Percentiles rank a stretch among this genome's conserved stretches.
Evolutionary conservation across 2,797 vertebrate genomes (phyloP).

Genomic region (Hoplostethus mediterraneus): DNA sequence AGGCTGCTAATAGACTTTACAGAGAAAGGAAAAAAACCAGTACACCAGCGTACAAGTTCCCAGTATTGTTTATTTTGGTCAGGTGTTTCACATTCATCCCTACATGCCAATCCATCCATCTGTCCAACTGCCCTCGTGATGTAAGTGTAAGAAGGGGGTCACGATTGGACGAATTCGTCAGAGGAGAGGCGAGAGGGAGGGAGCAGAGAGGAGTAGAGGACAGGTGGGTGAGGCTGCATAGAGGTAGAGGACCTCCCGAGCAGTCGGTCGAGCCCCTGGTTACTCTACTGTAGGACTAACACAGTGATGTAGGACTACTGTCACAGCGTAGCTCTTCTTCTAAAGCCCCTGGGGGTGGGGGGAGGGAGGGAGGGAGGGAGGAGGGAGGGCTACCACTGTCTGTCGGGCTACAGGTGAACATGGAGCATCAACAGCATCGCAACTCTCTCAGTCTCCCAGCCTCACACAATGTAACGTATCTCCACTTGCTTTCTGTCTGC

Average conservation of each 20-base stretch:
- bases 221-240: not conserved
- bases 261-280: slow-evolving; percentile 30
- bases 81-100: slow-evolving; percentile 7
- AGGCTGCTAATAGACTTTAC: slow-evolving; percentile 81
- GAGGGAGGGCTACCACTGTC: slow-evolving; percentile 29
- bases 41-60: too few relatives aligned
- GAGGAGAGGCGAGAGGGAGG: slow-evolving; percentile 21
- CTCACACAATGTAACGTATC: slow-evolving; percentile 69
- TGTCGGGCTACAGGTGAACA: slow-evolving; percentile 53
- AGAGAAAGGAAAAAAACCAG: slow-evolving; percentile 45
- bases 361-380: too few relatives aligned
- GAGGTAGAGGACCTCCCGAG: slow-evolving; percentile 34
- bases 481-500: not conserved
- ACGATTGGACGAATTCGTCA: slow-evolving; percentile 43
- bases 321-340: slow-evolving; percentile 2
- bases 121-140: slow-evolving; percentile 50
- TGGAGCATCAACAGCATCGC: slow-evolving; percentile 71
- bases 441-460: slow-evolving; percentile 21
- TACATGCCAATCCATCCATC: slow-evolving; percentile 39
- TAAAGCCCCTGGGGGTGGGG: not conserved
- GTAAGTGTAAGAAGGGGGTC: slow-evolving; percentile 45
- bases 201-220: slow-evolving; percentile 8
- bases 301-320: slow-evolving; percentile 16
- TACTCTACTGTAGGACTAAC: slow-evolving; percentile 29
- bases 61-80: slow-evolving; percentile 14